Base-by-base conservation (phyloP, 2,888 invertebrate genomes). In the Thymelicus acteon region DNA sequence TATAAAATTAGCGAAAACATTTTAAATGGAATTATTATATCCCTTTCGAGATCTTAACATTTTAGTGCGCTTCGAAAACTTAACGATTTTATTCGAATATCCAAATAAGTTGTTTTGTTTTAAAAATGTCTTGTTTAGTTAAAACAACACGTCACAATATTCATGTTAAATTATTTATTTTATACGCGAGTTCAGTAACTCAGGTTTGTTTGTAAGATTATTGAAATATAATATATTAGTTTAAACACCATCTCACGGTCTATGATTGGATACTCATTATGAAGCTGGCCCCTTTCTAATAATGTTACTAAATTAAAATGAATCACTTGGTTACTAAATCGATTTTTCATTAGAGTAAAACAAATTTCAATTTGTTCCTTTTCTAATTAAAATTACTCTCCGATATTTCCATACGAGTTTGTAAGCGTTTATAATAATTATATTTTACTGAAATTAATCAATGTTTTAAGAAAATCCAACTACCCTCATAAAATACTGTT, bases 1-100 rank as follows among this genome's bases (percentile, higher is more conserved):
- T 62, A 48, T 69, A 69, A 68, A 68, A 57, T 69, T 69, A 69
- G 63, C 58, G 69, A n/a, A 58, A 63, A 69, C 69, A 69, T 69
- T 69, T 63, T 63, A 63, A 69, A 69, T 69, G 69, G 63, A 24
- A 48, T 67, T 60, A 62, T 69, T 68, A 31, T 63, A 54, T 48
- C 48, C n/a, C 31, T 7, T 49, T 47, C 40, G 31, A 57, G 44
- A 31, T 37, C 48, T 48, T 48, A 37, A 48, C 24, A 31, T 69
- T 68, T 68, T 62, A 68, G 67, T 47, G 13, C 37, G 62, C 44
- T 62, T 58, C 24, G 60, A 39, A 37, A 40, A 60, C 15, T 37
- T 40, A 58, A 31, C 58, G 31, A 58, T 58, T 66, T 66, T 37
- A 60, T 60, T 54, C 24, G 54, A 52, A 54, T 54, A 24, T 54